Evolutionary conservation across 1,140 invertebrate genomes (phyloP).

Genomic region (Caenorhabditis briggsae): DNA sequence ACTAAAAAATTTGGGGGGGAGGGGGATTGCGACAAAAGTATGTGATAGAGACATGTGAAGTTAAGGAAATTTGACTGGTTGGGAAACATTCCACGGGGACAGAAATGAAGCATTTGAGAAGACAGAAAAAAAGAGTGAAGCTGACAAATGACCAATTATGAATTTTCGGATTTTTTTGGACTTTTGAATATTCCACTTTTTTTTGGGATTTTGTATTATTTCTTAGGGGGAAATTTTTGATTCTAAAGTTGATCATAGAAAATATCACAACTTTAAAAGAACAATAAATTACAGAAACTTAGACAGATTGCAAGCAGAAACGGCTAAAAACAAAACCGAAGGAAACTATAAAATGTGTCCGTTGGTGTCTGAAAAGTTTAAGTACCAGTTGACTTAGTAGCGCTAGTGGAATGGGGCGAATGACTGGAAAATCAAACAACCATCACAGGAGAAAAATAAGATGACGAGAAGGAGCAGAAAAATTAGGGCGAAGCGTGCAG

Average conservation of each 20-base stretch:
- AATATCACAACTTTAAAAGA: conserved; percentile 5
- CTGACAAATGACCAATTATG: background rate
- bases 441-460: conserved; percentile 29
- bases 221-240: background rate
- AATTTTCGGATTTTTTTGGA: background rate
- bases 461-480: conserved; percentile 12
- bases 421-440: conserved; percentile 54
- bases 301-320: too few relatives aligned
- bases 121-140: conserved; percentile 6
- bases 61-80: background rate
- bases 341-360: background rate
- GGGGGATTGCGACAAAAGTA: background rate
- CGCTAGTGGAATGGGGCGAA: conserved; percentile 42
- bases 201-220: conserved; percentile 16
- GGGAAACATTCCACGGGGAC: conserved; percentile 16
- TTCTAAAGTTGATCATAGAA: background rate
- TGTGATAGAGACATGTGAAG: background rate
- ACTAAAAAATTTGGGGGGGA: conserved; percentile 2
- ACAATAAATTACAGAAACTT: conserved; percentile 40
- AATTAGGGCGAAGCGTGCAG: background rate
- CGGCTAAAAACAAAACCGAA: background rate
- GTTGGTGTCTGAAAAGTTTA: background rate
- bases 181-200: conserved; percentile 42
- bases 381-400: conserved; percentile 51
- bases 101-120: background rate